phyloP scores from a whole-genome alignment of 2,113 vertebrate genomes.

The Pangasianodon gigas region DNA sequence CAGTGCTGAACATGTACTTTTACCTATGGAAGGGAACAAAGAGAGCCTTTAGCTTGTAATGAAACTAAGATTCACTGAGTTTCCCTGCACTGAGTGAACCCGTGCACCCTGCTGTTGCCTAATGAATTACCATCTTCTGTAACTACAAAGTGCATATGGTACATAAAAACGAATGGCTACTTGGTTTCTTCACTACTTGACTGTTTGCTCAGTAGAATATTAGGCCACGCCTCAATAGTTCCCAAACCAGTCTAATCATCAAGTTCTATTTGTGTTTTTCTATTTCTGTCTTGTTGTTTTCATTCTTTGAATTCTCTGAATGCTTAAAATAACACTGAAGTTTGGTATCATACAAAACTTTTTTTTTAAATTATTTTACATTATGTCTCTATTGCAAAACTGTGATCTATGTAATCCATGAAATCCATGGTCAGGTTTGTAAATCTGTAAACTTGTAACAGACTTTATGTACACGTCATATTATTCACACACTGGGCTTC shows the following conservation, averaged over 20 bases:
- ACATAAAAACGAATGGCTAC: background rate
- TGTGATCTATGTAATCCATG: background rate
- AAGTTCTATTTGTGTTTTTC: background rate
- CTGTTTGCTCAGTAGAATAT: background rate
- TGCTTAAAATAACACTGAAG: background rate
- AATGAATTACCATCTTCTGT: background rate
- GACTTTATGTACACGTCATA: no score
- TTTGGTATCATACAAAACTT: no score
- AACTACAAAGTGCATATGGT: background rate
- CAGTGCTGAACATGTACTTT: background rate
- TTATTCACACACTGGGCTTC: background rate
- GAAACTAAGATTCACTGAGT: background rate
- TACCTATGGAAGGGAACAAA: background rate
- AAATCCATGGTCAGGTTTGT: background rate
- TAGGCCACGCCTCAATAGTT: background rate
- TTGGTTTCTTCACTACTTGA: background rate
- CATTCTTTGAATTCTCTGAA: background rate
- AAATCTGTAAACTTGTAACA: background rate
- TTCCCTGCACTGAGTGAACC: background rate
- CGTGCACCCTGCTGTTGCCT: background rate
- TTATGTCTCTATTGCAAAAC: background rate
- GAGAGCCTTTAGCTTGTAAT: background rate
- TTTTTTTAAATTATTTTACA: no score
- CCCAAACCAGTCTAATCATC: background rate
- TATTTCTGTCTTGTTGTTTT: background rate